A percentile compares a stretch with the other conserved stretches of the same genome.
Evolutionary conservation across 2,797 vertebrate species (phyloP).

Genomic region (Arrhamphus sclerolepis): DNA sequence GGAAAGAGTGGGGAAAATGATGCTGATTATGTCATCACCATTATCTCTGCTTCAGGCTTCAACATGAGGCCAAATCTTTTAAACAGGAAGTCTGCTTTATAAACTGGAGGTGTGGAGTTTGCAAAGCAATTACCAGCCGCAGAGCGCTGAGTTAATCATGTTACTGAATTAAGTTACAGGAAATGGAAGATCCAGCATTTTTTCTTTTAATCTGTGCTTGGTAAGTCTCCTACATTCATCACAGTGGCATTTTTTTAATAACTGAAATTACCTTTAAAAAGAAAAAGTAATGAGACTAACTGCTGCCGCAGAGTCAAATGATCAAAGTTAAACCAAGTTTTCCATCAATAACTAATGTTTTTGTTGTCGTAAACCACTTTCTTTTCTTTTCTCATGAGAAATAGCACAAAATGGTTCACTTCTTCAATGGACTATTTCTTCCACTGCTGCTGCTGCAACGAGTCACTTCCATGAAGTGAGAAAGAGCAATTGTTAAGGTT

Average conservation of each 20-base stretch:
- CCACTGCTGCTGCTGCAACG: not conserved
- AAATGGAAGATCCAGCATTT: not conserved
- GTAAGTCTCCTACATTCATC: too few relatives aligned
- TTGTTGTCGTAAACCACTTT: not conserved
- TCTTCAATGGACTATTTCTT: not conserved
- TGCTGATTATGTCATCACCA: conserved; percentile 1
- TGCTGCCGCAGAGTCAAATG: not conserved
- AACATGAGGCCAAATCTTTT: not conserved
- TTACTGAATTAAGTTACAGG: not conserved
- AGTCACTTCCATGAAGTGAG: conserved; percentile 10
- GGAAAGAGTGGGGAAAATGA: conserved; percentile 2
- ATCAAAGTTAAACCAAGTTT: not conserved
- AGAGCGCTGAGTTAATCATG: not conserved
- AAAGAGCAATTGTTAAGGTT: conserved; percentile 7
- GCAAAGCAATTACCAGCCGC: not conserved
- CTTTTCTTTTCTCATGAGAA: not conserved
- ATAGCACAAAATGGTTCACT: not conserved
- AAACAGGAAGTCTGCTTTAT: conserved; percentile 9
- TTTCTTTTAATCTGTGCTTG: not conserved
- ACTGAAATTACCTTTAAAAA: not conserved
- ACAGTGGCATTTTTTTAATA: not conserved
- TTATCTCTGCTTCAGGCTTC: not conserved
- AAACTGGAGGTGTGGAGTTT: not conserved
- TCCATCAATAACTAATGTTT: not conserved
- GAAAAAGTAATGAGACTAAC: too few relatives aligned